phyloP scores from a whole-genome alignment of 1,140 invertebrate genomes.

The Periplaneta americana region DNA sequence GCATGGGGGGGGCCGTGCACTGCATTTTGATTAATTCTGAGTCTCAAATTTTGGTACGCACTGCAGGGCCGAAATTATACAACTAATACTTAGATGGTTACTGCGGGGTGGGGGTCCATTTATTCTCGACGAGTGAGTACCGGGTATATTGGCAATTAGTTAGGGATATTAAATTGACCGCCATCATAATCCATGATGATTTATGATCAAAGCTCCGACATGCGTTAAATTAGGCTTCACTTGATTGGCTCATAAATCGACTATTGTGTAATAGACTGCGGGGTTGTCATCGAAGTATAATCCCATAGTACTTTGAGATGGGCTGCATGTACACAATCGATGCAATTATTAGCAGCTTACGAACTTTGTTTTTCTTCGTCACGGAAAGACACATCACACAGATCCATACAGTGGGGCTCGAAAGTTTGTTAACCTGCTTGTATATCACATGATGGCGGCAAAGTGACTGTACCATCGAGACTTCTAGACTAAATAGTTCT shows the following conservation, averaged over 20 bases:
- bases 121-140: conserved; percentile 7
- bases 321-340: not conserved
- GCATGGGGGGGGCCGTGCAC: no score
- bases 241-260: conserved; percentile 19
- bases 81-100: not conserved
- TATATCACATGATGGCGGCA: no score
- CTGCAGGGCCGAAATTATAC: not conserved
- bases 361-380: not conserved
- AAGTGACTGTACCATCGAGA: no score
- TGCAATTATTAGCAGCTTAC: not conserved
- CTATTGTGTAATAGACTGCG: conserved; percentile 15
- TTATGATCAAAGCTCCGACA: conserved; percentile 18
- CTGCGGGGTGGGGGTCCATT: not conserved
- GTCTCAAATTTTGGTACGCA: not conserved
- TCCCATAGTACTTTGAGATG: not conserved
- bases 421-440: no score
- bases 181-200: conserved; percentile 18
- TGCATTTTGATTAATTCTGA: not conserved
- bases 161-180: conserved; percentile 20
- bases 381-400: not conserved
- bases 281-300: conserved; percentile 2
- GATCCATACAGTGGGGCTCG: no score
- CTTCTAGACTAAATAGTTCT: no score
- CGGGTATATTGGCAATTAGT: conserved; percentile 16
- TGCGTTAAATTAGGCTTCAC: conserved; percentile 18